These are phyloP conservation scores for Channa maculata DNA, from an alignment of 2,113 vertebrate species.

Conservation along the genomic window DNA sequence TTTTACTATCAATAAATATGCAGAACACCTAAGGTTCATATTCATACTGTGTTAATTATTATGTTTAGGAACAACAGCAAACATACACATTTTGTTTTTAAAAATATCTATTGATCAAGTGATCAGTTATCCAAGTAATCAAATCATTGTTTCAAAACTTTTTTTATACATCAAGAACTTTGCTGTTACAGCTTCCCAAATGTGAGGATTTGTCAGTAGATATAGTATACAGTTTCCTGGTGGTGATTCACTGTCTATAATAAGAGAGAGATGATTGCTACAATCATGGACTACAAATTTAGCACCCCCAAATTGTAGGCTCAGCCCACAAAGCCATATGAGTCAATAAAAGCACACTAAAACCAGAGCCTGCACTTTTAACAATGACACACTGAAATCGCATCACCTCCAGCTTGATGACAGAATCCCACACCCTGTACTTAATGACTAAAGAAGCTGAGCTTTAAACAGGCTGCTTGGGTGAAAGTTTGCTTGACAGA, in stretches of 20 bases:
- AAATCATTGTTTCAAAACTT: too few species aligned
- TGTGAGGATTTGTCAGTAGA: too few species aligned
- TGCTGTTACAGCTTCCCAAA: too few species aligned
- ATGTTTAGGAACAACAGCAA: too few species aligned
- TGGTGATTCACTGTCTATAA: constrained; percentile 26
- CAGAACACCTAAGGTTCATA: too few species aligned
- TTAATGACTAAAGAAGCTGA: constrained; percentile 39
- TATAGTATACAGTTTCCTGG: too few species aligned
- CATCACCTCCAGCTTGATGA: constrained; percentile 20
- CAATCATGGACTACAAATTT: constrained; percentile 24
- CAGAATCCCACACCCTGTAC: constrained; percentile 45
- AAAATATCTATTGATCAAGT: too few species aligned
- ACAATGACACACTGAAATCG: constrained; percentile 37
- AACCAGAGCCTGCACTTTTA: constrained; percentile 33
- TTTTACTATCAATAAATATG: too few species aligned
- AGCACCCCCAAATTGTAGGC: constrained; percentile 15
- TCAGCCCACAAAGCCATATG: constrained; percentile 15
- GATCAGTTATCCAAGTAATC: too few species aligned
- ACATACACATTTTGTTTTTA: too few species aligned
- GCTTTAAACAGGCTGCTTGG: neutral
- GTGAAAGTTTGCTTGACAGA: constrained; percentile 16
- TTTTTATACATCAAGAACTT: too few species aligned
- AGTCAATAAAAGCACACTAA: constrained; percentile 21
- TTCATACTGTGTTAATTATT: too few species aligned
- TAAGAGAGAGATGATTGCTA: constrained; percentile 24